Base-by-base conservation (phyloP, 2,888 invertebrate species). In the Spodoptera picta region DNA sequence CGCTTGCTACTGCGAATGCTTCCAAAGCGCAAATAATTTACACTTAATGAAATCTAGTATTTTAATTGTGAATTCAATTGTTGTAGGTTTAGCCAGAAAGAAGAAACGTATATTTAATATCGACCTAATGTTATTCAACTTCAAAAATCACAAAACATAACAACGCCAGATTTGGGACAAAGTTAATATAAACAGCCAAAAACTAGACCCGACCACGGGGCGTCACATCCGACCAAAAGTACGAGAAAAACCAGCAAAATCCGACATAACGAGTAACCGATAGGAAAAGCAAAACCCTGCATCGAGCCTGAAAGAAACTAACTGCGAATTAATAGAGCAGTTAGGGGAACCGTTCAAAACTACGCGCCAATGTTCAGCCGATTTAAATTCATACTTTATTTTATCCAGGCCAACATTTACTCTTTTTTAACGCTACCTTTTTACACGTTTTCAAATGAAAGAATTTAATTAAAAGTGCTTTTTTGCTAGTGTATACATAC, bases 211-310 rank as follows among this genome's bases (percentile, higher is more conserved):
- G 65, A 59, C 67, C 73, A 68, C 69, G 57, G 66, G 73, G 72
- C 73, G 76, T 72, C 76, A 80, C 73, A 74, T 69, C 77, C 77
- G 78, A 84, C 81, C 83, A 79, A 81, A 82, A 83, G 73, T 82
- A 70, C 59, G 70, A 78, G 78, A 86, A 88, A 89, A 88, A 85
- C 79, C 62, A 73, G 70, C 79, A 71, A 62, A 81, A 71, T 74
- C 80, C 77, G 66, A 66, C 73, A 70, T 89, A 90, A 90, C 89
- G 90, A 87, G 87, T 69, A 84, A 89, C 86, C 84, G 83, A 90
- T 89, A 80, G 73, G 66, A 72, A 79, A 78, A 81, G 82, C 86
- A 85, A 87, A 87, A 85, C 84, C 83, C 73, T 69, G 69, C 77
- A 76, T 75, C 80, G 80, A 73, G 69, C 65, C 73, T 73, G 74